Evolutionary conservation across 2,888 invertebrate species (phyloP), one percentile per base, ranked within the genome.

Genomic region (Meiosimyza platycephala): DNA sequence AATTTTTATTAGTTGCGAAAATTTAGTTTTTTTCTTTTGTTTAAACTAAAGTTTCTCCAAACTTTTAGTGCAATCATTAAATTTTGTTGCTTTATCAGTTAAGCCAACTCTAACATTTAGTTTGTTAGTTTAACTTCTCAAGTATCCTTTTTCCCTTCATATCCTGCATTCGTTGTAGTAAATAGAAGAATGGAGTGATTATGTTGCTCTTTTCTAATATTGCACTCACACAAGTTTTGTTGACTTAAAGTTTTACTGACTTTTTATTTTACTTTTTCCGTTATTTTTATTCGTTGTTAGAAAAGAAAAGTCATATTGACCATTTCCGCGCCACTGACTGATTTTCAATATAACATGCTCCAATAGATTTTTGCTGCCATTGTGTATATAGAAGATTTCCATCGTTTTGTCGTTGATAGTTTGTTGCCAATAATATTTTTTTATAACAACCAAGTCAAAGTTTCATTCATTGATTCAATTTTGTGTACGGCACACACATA

Each of bases 401-500:
- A 28, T 28, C 28, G 4, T 28, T 28, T 28, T 28, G 40, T 40
- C 40, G 40, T 40, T 40, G 9, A 40, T 40, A 40, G 40, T 40
- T 40, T 40, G 40, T 40, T 40, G 40, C 40, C 9, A 40, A 40
- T 9, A 40, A 40, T 40, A 9, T 40, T 40, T 40, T n/a, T 40
- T 40, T 40, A 40, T 40, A 40, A 9, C 40, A 9, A 18, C 18
- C 18, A 55, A 55, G 55, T 16, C 55, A 55, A 55, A 55, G 55
- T 55, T 55, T 55, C 55, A 55, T 55, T 55, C 55, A 55, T 55
- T 55, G 55, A 55, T 55, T 55, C 15, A 22, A 55, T 55, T 55
- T 55, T 16, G 6, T 18, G 18, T 12, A 16, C 11, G 16, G 55
- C 15, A 22, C 13, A 55, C n/a, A 55, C 7, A 9, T 40, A 40